Evolutionary conservation across 2,797 vertebrate species (phyloP).

Genomic region (Scarus forsteni): DNA sequence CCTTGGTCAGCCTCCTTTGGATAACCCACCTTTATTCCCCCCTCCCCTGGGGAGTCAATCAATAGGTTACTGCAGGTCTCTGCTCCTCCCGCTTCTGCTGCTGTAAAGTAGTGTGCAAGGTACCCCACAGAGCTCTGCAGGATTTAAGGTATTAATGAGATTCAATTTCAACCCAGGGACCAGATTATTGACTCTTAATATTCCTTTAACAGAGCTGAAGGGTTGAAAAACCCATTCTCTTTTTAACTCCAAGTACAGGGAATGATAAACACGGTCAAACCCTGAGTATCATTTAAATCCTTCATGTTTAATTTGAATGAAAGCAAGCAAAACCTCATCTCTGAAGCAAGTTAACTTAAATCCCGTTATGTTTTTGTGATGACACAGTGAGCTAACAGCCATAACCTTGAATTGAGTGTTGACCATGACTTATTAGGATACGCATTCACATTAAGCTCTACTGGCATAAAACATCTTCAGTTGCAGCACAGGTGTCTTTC

Average conservation of each 20-base stretch:
- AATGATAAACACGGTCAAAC: slow-evolving; percentile 15
- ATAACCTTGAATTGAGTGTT: too few relatives aligned
- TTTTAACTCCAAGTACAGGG: slow-evolving; percentile 20
- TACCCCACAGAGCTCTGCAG: slow-evolving; percentile 26
- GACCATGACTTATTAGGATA: too few relatives aligned
- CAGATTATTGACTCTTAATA: slow-evolving; percentile 25
- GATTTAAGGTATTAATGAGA: slow-evolving; percentile 13
- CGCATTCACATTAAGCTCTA: too few relatives aligned
- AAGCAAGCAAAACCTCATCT: slow-evolving; percentile 7
- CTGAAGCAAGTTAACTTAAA: slow-evolving; percentile 9
- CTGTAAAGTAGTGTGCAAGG: slow-evolving; percentile 18
- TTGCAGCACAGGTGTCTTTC: too few relatives aligned
- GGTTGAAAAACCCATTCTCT: neutral
- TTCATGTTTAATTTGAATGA: slow-evolving; percentile 42
- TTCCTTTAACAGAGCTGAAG: neutral
- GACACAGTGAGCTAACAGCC: neutral
- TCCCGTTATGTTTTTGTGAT: neutral
- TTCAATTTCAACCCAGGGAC: slow-evolving; percentile 13
- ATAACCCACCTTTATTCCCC: slow-evolving; percentile 65
- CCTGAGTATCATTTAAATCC: slow-evolving; percentile 22
- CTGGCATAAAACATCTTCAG: too few relatives aligned
- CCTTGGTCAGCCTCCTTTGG: slow-evolving; percentile 47
- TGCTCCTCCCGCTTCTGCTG: slow-evolving; percentile 28
- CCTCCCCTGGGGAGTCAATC: slow-evolving; percentile 71
- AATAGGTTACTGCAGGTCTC: slow-evolving; percentile 75